Percentiles rank a stretch among this genome's conserved stretches.
Conservation (phyloP, 2,113 vertebrate genomes). For the Tupaia chinensis region DNA sequence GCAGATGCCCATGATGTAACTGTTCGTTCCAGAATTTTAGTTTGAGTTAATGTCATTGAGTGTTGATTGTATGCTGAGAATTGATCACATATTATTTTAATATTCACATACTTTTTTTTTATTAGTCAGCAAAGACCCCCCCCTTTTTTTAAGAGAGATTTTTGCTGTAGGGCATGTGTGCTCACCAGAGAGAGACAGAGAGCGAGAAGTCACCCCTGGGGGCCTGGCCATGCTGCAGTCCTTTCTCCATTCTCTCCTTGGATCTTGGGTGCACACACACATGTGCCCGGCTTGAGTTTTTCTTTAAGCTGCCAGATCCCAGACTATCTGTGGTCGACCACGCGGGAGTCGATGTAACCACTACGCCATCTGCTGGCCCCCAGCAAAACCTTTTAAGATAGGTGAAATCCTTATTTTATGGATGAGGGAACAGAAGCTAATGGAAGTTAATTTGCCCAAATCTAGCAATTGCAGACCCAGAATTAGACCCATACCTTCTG, state of each 20-base stretch:
- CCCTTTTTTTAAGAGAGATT: background rate
- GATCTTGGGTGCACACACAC: too few species aligned
- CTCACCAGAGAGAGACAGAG: too few species aligned
- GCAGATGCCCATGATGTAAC: background rate
- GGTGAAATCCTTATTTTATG: background rate
- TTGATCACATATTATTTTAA: background rate
- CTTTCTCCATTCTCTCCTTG: too few species aligned
- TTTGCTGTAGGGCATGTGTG: too few species aligned
- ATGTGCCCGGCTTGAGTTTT: too few species aligned
- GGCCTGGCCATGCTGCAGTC: too few species aligned
- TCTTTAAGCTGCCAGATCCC: too few species aligned
- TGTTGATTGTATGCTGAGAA: background rate
- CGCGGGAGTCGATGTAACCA: too few species aligned
- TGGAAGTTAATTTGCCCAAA: background rate
- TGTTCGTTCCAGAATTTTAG: constrained; percentile 34
- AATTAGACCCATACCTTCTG: background rate
- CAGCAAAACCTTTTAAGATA: background rate
- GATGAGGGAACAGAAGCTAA: background rate
- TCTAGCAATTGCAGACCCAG: background rate
- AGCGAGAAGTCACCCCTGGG: too few species aligned
- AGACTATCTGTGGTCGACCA: too few species aligned
- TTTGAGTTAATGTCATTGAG: constrained; percentile 9
- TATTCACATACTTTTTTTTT: background rate
- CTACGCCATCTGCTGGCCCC: background rate
- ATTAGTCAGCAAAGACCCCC: too few species aligned